Conservation (phyloP, 2,113 vertebrate species). For the Trogon melanurus region DNA sequence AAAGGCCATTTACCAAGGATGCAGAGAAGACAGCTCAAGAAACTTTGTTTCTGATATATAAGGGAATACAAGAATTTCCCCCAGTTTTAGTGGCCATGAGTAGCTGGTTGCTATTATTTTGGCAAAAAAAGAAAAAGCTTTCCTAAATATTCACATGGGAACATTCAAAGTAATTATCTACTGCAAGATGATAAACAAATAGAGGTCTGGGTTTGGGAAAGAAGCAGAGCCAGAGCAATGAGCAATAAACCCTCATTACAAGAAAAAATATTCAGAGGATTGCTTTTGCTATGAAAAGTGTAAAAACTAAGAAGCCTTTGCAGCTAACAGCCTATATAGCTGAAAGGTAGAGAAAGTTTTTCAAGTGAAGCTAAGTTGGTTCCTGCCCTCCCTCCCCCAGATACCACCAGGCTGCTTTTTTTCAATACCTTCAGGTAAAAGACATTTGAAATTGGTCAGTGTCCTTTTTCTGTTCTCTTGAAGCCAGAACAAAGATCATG, state of each 20-base stretch:
- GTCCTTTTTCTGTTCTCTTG: background rate
- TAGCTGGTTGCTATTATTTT: background rate
- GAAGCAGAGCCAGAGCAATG: background rate
- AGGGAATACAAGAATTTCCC: background rate
- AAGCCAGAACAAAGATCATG: background rate
- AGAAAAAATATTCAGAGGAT: background rate
- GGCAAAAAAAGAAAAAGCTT: background rate
- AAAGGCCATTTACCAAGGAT: background rate
- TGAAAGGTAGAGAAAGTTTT: background rate
- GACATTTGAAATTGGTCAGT: background rate
- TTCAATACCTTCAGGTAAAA: background rate
- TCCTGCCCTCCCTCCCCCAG: background rate
- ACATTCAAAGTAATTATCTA: background rate
- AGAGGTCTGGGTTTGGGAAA: background rate
- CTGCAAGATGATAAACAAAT: background rate
- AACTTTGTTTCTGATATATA: background rate
- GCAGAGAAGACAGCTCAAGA: background rate
- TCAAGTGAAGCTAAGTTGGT: background rate
- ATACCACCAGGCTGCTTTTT: background rate
- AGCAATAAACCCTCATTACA: background rate
- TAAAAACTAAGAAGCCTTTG: background rate
- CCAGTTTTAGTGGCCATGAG: background rate
- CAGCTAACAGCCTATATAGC: background rate
- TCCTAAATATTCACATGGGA: background rate
- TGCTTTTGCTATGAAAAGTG: background rate